Evolutionary conservation across 2,113 vertebrate genomes (phyloP), one percentile per base, ranked within the genome.

Genomic region (Grantiella picta): DNA sequence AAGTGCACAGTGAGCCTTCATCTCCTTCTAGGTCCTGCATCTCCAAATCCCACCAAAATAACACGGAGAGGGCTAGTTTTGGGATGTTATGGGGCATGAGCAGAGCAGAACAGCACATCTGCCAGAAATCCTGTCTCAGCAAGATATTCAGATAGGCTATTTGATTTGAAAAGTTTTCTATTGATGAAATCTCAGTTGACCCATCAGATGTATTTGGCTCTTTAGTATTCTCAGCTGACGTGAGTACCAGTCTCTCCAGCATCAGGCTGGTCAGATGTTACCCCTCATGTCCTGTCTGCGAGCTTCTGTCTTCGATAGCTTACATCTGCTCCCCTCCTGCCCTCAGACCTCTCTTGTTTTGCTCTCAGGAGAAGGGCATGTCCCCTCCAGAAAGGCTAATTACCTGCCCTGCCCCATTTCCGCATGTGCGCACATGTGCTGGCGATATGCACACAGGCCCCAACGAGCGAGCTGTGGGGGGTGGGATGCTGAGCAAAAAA

Each of bases 311-410:
- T 56, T 70, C 31, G n/a, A 69, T 17, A n/a, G 47, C 52, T 93
- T 71, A 86, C 92, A 93, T 96, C 85, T 96, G 93, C 86, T 94
- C 27, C 65, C 60, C 86, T 94, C 36, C 72, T 28, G 8, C 81
- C 90, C 72, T 90, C 79, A 33, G 60, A 40, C 33, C 45, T 78
- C 78, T 76, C 68, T 78, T 76, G 31, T 83, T 93, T 83, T 92
- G 64, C 60, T 96, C 90, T 93, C 80, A 75, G 86, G 80, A 88
- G 91, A 96, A 89, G 92, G 80, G 79, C 86, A 94, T 82, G 69
- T 92, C 76, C 79, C 60, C 80, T 86, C 79, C 90, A 90, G 82
- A 75, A 94, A 36, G 79, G 92, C 75, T 95, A 71, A 94, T 93
- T 95, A 84, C 90, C 79, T 92, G 82, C 76, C 68, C 85, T 85